Percentiles rank a stretch among this genome's conserved stretches.
Evolutionary conservation across 37 sponge, comb jelly and placozoan genomes (phyloP).

Genomic region (Eunapius fragilis): DNA sequence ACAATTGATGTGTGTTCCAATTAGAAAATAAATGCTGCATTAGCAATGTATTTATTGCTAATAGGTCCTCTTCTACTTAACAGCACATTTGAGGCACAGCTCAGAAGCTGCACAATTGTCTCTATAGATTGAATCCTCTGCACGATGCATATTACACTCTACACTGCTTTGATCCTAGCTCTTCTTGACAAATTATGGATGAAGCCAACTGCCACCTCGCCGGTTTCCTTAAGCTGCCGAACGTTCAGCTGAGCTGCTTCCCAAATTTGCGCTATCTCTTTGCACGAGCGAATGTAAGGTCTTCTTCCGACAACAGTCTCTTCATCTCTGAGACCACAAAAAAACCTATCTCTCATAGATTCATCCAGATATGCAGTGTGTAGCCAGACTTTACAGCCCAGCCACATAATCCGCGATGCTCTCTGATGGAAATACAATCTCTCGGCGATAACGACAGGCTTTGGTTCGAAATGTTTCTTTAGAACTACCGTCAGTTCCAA

Average conservation of each 20-base stretch:
- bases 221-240: no score
- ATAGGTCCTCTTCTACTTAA: no score
- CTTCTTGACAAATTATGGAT: no score
- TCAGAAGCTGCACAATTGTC: no score
- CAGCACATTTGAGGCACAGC: no score
- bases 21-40: no score
- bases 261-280: neutral
- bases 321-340: neutral
- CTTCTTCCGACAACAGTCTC: neutral
- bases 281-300: neutral
- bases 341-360: constrained; percentile 15
- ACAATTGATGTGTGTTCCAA: no score
- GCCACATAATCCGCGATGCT: constrained; percentile 11
- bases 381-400: neutral
- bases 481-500: constrained; percentile 2
- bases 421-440: constrained; percentile 24
- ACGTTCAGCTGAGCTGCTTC: neutral
- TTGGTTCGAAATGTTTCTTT: constrained; percentile 5
- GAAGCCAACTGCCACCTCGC: no score
- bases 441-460: constrained; percentile 24
- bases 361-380: constrained; percentile 12
- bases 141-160: no score
- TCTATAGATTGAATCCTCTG: no score
- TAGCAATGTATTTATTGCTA: no score
- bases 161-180: no score